Conservation (phyloP, 2,113 vertebrate genomes). For the Grammomys dolichurus region DNA sequence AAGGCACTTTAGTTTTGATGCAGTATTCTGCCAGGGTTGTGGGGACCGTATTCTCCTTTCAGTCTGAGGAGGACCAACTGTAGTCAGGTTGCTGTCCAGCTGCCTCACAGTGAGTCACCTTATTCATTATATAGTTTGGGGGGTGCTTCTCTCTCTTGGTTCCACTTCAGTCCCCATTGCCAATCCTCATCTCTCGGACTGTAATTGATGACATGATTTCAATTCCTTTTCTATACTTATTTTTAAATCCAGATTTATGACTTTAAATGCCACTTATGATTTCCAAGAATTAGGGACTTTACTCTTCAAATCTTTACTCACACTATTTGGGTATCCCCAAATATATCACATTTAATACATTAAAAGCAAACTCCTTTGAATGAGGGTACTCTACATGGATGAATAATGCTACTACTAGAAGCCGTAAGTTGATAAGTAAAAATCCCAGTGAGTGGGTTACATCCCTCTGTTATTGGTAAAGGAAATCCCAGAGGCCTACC, state of each 20-base stretch:
- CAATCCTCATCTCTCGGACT: not conserved
- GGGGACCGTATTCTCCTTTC: constrained; percentile 87
- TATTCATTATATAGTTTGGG: not conserved
- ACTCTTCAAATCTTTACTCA: not conserved
- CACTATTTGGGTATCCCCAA: not conserved
- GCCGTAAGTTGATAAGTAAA: not conserved
- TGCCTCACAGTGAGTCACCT: not conserved
- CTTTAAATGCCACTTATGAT: not conserved
- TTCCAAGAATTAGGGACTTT: not conserved
- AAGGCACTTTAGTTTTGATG: constrained; percentile 99
- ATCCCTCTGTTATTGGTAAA: not conserved
- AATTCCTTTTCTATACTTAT: not conserved
- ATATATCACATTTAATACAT: not conserved
- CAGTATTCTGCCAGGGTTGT: constrained; percentile 99
- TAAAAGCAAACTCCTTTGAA: not conserved
- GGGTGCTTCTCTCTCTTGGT: not conserved
- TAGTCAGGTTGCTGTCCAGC: not conserved
- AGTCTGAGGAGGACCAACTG: not conserved
- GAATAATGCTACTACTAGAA: not conserved
- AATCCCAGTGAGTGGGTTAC: not conserved
- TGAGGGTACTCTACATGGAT: not conserved
- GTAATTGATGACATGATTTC: not conserved
- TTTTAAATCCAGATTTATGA: not conserved
- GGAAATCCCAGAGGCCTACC: too few relatives aligned
- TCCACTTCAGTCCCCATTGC: not conserved